Base-by-base conservation (phyloP, 2,888 invertebrate species). In the Eucera pruinosa region DNA sequence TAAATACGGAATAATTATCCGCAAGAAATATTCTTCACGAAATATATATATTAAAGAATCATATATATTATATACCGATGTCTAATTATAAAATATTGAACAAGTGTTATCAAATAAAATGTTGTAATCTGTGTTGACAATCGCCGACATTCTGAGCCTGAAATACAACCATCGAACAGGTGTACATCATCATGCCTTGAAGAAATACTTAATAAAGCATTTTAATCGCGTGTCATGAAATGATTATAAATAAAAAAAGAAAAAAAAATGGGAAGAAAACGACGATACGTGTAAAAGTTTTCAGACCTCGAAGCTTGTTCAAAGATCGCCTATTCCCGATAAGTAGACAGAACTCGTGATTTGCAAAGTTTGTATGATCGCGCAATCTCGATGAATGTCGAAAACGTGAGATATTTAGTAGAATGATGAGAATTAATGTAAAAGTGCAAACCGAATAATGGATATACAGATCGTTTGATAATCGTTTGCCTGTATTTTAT, bases 61-160 rank as follows among this genome's bases (percentile, higher is more conserved):
- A 89, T 89, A 89, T 89, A 89, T 89, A 89, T 89, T 89, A 89
- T 90, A 90, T 90, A 90, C 90, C 77, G 85, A 90, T 89, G 89
- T 90, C 89, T 89, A 84, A 88, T 88, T 88, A 88, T 87, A 86
- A 90, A 88, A 84, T 88, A 89, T 90, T 88, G 86, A 87, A 87
- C 85, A 87, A 89, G 85, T 89, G 89, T 87, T 87, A 88, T 83
- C 75, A 84, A 86, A 87, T 85, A 86, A 85, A 83, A 86, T 85
- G 85, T 84, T 90, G 87, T 89, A 89, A 88, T 90, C 86, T 89
- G 88, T 90, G 89, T 90, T 89, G 89, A 90, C 90, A 88, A 89
- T 89, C 90, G 89, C 86, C 87, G 85, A 88, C 89, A 85, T 90
- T 89, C 86, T 85, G 82, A 89, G 85, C 87, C 89, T 85, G 80